Base-by-base conservation (phyloP, 2,113 vertebrate species). In the Ctenomys sociabilis region DNA sequence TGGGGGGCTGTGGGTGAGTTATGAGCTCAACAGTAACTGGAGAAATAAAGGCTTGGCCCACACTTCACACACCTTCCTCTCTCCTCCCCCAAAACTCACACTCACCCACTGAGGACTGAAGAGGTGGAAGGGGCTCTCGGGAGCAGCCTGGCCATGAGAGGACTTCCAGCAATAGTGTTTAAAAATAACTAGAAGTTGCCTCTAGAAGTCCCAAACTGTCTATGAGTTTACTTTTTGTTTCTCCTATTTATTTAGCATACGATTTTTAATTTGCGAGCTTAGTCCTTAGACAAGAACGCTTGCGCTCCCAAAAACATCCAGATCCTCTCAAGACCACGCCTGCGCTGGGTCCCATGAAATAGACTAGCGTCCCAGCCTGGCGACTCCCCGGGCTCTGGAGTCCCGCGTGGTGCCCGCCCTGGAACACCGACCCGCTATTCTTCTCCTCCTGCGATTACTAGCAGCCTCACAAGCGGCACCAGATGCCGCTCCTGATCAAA, bases 401-500 rank as follows among this genome's bases (percentile, higher is more conserved):
- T 11, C 75, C 77, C 35, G 66, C 59, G 88, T 89, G 81, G 93
- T 87, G 80, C 96, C 97, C 95, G 94, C 97, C 77, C 96, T 87
- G 95, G 97, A 94, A 94, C 95, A 19, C 45, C 85, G 96, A 94
- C 92, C 97, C 66, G 93, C 98, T 97, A 90, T 98, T 98, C 98
- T 98, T 88, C 91, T 95, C 96, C 95, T 95, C 95, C 97, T 84
- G 8, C 97, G 97, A 98, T 98, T 98, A 97, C 97, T 97, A 97
- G 80, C 96, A 97, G 98, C 97, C 96, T 97, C 98, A 97, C 98
- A 97, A 98, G 98, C 96, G 96, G 89, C 98, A 98, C 99, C 99
- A 99, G 98, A 98, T 99, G 99, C 98, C 99, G 94, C 97, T 97
- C 97, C 98, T 98, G 98, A 98, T 99, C 98, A 98, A 98, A 98